Conservation (phyloP, 2,888 invertebrate genomes). For the Scaptomyza cyrtandrae region DNA sequence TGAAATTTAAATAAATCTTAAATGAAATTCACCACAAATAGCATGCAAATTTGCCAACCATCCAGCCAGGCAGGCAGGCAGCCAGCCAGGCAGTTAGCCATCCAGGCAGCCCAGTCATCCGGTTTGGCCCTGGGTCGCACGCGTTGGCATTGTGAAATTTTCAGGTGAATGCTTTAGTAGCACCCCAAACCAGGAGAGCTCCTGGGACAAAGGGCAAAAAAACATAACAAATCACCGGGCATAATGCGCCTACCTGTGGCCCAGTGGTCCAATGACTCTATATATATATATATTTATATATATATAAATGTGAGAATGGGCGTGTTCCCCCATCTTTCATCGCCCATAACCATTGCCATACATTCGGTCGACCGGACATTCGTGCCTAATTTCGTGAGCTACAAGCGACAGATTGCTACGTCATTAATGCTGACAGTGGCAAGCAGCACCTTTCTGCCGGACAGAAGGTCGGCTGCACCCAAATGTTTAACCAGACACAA, state of each 20-base stretch:
- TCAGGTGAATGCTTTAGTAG: constrained; percentile 68
- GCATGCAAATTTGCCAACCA: constrained; percentile 65
- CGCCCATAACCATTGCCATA: background rate
- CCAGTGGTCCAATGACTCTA: constrained; percentile 25
- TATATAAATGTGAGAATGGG: background rate
- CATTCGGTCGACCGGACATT: constrained; percentile 55
- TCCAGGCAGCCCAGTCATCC: constrained; percentile 33
- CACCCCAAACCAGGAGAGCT: constrained; percentile 16
- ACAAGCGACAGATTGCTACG: constrained; percentile 70
- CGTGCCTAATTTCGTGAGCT: constrained; percentile 75
- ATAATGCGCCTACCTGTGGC: constrained; percentile 64
- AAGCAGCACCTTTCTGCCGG: constrained; percentile 3
- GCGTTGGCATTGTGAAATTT: constrained; percentile 64
- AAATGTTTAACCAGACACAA: constrained; percentile 24
- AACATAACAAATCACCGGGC: constrained; percentile 73
- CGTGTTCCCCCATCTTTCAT: constrained; percentile 9
- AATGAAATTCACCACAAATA: constrained; percentile 74
- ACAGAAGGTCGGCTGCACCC: constrained; percentile 25
- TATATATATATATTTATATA: background rate
- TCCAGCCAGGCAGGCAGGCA: constrained; percentile 24
- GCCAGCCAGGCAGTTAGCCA: constrained; percentile 1
- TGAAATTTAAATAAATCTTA: constrained; percentile 74
- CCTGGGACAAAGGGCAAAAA: constrained; percentile 32
- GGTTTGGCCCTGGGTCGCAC: constrained; percentile 49
- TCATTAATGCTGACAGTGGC: constrained; percentile 55